These are phyloP conservation scores for Cassiopea xamachana DNA, from an alignment of 30 jellyfish, hydroid and myxozoan genomes.

Conservation along the genomic window DNA sequence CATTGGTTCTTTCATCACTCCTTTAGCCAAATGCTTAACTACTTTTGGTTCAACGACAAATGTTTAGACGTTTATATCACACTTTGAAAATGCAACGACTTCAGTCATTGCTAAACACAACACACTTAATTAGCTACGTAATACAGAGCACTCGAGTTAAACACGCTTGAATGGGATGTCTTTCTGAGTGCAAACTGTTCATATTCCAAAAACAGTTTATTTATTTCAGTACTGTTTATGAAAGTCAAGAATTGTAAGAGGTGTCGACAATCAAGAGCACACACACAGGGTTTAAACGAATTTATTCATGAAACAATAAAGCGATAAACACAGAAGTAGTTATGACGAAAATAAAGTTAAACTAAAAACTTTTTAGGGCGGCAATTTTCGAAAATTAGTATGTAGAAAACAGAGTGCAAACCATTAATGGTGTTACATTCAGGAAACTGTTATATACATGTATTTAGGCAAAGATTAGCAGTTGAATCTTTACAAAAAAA, in stretches of 20 bases:
- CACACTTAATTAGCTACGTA: neutral
- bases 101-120: neutral
- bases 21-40: no score
- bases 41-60: no score
- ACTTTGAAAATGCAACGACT: neutral
- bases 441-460: neutral
- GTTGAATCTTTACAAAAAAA: slow-evolving; percentile 25
- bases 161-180: no score
- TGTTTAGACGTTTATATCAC: neutral
- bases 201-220: no score
- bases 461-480: neutral
- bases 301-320: neutral
- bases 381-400: neutral
- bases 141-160: no score
- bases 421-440: neutral
- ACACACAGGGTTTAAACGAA: neutral
- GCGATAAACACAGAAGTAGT: neutral
- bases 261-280: neutral
- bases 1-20: no score
- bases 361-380: neutral
- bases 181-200: no score
- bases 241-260: neutral
- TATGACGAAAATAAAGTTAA: neutral
- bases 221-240: no score
- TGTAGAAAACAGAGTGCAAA: slow-evolving; percentile 3